Evolutionary conservation across 2,113 vertebrate species (phyloP).

Genomic region (Hypomesus transpacificus): DNA sequence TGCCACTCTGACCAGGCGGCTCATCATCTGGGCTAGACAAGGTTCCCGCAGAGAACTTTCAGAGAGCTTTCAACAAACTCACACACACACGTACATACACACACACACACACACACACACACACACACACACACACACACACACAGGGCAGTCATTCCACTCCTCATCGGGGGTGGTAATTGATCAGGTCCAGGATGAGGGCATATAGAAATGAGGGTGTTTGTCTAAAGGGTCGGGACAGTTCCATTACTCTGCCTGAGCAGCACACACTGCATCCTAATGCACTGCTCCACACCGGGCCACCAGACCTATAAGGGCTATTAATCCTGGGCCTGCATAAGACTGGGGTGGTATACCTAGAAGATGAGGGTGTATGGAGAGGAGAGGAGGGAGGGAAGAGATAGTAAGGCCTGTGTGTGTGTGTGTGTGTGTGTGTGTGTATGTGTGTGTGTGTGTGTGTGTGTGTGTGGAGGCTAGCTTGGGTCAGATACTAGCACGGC

Average conservation of each 20-base stretch:
- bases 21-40: too few relatives aligned
- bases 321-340: constrained; percentile 9
- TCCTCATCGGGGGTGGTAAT: constrained; percentile 35
- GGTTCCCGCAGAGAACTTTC: too few relatives aligned
- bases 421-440: too few relatives aligned
- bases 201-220: constrained; percentile 52
- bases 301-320: neutral
- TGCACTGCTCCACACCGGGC: constrained; percentile 31
- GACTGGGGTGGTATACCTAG: neutral
- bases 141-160: neutral
- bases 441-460: too few relatives aligned
- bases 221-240: constrained; percentile 55
- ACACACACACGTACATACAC: neutral
- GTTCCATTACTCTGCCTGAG: constrained; percentile 56
- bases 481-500: constrained; percentile 30
- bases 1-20: too few relatives aligned
- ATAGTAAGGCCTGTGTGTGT: too few relatives aligned
- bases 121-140: neutral
- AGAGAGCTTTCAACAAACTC: neutral
- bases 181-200: constrained; percentile 48
- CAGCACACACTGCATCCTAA: constrained; percentile 55
- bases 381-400: too few relatives aligned
- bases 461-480: too few relatives aligned
- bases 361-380: too few relatives aligned
- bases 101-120: neutral